phyloP scores from a whole-genome alignment of 2,797 vertebrate genomes.

The Acipenser ruthenus region DNA sequence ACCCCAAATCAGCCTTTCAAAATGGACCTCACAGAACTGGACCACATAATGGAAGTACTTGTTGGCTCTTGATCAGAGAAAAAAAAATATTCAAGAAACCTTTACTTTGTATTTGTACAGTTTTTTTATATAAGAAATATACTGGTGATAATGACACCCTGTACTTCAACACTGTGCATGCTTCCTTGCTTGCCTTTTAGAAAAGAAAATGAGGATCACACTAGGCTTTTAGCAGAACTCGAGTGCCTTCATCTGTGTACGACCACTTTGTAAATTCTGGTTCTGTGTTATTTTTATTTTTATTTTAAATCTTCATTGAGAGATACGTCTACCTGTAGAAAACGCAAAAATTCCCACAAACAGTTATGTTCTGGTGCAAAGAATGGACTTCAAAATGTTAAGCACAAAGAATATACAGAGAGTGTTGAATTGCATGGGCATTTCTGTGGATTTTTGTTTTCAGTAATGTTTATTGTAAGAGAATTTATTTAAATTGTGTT shows the following conservation, averaged over 20 bases:
- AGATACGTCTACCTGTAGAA: conserved; percentile 55
- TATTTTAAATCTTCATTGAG: conserved; percentile 59
- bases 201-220: conserved; percentile 68
- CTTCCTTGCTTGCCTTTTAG: conserved; percentile 82
- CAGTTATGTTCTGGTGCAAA: conserved; percentile 43
- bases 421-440: conserved; percentile 71
- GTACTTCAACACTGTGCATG: conserved; percentile 89
- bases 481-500: conserved; percentile 31
- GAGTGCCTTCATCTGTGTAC: conserved; percentile 91
- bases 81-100: conserved; percentile 15
- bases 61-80: conserved; percentile 79
- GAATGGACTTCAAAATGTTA: conserved; percentile 50
- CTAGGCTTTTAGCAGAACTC: conserved; percentile 82
- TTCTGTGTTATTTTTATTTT: conserved; percentile 42
- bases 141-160: conserved; percentile 55
- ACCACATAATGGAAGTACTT: conserved; percentile 98
- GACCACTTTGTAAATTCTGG: conserved; percentile 74
- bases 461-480: conserved; percentile 75
- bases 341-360: conserved; percentile 28
- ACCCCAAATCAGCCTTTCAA: conserved; percentile 96
- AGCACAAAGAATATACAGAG: conserved; percentile 76
- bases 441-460: conserved; percentile 68
- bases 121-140: conserved; percentile 41
- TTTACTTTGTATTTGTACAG: conserved; percentile 37
- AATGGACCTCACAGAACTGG: conserved; percentile 96